Conservation (phyloP, 2,797 vertebrate genomes). For the Taenioides sp. region DNA sequence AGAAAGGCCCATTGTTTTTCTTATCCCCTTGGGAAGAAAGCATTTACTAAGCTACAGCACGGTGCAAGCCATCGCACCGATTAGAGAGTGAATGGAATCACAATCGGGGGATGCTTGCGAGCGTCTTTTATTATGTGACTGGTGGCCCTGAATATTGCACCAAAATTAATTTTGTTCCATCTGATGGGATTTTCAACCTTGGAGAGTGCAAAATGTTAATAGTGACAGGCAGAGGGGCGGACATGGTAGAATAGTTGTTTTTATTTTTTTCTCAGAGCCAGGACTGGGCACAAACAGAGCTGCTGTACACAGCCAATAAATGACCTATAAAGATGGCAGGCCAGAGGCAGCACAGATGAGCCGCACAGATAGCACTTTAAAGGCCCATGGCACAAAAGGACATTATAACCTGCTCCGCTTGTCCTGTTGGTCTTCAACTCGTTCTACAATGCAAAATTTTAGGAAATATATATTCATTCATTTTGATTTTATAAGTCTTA, state of each 20-base stretch:
- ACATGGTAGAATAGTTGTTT: conserved; percentile 39
- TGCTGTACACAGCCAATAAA: conserved; percentile 54
- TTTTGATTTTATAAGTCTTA: neutral
- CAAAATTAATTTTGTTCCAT: conserved; percentile 72
- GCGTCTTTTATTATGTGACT: conserved; percentile 69
- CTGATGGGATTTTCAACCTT: conserved; percentile 74
- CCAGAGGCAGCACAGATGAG: conserved; percentile 45
- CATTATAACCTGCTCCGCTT: conserved; percentile 43
- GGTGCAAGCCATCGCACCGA: conserved; percentile 60
- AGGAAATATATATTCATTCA: neutral
- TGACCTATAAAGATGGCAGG: conserved; percentile 60
- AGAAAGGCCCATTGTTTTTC: conserved; percentile 76
- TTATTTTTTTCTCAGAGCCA: conserved; percentile 44
- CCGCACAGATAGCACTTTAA: conserved; percentile 46
- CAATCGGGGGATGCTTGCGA: conserved; percentile 63
- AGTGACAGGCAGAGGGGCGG: conserved; percentile 50
- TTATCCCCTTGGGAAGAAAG: conserved; percentile 72
- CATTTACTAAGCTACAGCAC: conserved; percentile 64
- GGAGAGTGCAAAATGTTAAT: conserved; percentile 66
- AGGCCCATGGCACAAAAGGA: conserved; percentile 43
- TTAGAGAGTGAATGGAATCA: conserved; percentile 70
- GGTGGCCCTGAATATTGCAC: conserved; percentile 68
- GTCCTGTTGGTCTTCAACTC: conserved; percentile 47
- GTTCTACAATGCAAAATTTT: conserved; percentile 22
- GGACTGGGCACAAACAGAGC: conserved; percentile 50